Evolutionary conservation across 2,888 invertebrate species (phyloP).

Genomic region (Branchellion lobata): DNA sequence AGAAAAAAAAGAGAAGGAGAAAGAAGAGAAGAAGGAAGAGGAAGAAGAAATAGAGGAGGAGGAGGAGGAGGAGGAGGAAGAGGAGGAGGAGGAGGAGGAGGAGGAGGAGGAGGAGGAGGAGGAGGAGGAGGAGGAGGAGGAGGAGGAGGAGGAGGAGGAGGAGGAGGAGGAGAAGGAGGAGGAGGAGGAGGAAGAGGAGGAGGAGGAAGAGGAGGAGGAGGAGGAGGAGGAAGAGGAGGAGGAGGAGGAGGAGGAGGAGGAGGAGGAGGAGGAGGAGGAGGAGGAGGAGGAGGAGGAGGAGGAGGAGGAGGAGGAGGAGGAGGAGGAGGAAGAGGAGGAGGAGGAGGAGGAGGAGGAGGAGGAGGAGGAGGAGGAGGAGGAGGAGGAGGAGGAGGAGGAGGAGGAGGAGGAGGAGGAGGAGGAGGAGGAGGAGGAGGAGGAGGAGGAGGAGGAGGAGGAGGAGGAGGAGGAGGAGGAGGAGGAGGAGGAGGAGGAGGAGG

Average conservation of each 20-base stretch:
- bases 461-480: background rate
- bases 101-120: background rate
- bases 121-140: background rate
- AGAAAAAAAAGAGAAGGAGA: background rate
- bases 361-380: background rate
- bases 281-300: too few relatives aligned
- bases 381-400: background rate
- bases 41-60: background rate
- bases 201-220: background rate
- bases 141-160: background rate
- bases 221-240: constrained; percentile 13
- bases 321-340: background rate
- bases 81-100: background rate
- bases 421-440: background rate
- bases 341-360: background rate
- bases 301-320: background rate
- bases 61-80: background rate
- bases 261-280: background rate
- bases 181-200: background rate
- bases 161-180: background rate
- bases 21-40: constrained; percentile 8
- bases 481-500: too few relatives aligned
- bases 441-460: background rate
- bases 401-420: background rate
- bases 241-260: constrained; percentile 1